Evolutionary conservation across 2,888 invertebrate species (phyloP).

Genomic region (Syrphus vitripennis): DNA sequence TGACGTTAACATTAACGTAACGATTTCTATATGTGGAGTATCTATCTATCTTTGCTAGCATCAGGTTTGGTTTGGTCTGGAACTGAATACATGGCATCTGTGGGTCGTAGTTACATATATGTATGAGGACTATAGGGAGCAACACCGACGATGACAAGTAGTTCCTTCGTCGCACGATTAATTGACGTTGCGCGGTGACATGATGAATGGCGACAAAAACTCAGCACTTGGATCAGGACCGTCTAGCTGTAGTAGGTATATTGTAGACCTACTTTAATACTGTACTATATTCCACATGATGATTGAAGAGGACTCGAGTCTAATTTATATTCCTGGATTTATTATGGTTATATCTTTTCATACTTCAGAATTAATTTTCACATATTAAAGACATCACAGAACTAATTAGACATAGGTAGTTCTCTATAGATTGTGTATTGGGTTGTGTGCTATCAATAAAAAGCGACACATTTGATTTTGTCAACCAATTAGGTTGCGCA

Average conservation of each 20-base stretch:
- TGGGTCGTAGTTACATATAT: neutral
- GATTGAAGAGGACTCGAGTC: slow-evolving; percentile 16
- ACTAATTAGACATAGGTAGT: slow-evolving; percentile 42
- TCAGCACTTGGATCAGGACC: slow-evolving; percentile 55
- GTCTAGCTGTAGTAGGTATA: neutral
- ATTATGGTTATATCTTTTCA: neutral
- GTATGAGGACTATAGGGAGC: slow-evolving; percentile 42
- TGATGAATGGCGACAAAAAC: slow-evolving; percentile 68
- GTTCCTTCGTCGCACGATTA: slow-evolving; percentile 65
- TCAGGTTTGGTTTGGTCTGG: neutral
- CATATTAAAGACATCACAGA: slow-evolving; percentile 50
- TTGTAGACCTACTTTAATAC: neutral
- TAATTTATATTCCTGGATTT: slow-evolving; percentile 48
- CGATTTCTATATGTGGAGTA: slow-evolving; percentile 34
- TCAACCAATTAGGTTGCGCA: slow-evolving; percentile 46
- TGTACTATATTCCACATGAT: neutral
- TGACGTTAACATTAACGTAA: neutral
- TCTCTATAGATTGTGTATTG: neutral
- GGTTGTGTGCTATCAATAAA: slow-evolving; percentile 30
- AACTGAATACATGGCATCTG: slow-evolving; percentile 13
- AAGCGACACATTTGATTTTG: slow-evolving; percentile 39
- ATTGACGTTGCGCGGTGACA: slow-evolving; percentile 70
- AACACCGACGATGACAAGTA: slow-evolving; percentile 69
- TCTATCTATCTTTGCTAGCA: neutral
- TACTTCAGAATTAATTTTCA: slow-evolving; percentile 29